Evolutionary conservation across 2,888 invertebrate genomes (phyloP).

Genomic region (Tachina grossa): DNA sequence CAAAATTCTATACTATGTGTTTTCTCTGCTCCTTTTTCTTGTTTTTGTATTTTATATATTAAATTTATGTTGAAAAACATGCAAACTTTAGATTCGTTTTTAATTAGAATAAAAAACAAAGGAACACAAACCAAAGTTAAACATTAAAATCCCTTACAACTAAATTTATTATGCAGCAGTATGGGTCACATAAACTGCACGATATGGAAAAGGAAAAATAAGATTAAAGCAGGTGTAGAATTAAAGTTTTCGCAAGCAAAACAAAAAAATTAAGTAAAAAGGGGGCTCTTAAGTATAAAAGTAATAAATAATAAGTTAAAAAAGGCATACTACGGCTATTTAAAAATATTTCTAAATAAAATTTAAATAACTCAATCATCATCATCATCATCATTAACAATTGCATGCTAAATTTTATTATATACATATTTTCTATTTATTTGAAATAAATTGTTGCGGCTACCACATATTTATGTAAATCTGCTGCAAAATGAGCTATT

Average conservation of each 20-base stretch:
- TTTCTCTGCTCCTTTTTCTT: background rate
- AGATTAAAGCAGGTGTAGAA: background rate
- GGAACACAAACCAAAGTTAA: background rate
- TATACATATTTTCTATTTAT: background rate
- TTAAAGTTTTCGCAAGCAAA: background rate
- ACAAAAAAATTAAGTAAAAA: background rate
- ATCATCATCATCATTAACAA: too few relatives aligned
- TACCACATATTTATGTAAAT: background rate
- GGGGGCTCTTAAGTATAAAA: background rate
- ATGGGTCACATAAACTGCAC: background rate
- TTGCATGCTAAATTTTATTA: background rate
- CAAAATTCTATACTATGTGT: slow-evolving; percentile 25
- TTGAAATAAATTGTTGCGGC: background rate
- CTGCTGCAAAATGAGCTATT: background rate
- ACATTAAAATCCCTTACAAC: slow-evolving; percentile 42
- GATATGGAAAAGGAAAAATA: background rate
- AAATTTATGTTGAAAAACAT: slow-evolving; percentile 53
- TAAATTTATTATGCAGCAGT: slow-evolving; percentile 28
- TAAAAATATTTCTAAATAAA: background rate
- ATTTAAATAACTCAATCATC: background rate
- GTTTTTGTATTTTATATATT: slow-evolving; percentile 10
- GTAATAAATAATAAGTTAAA: too few relatives aligned
- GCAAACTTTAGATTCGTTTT: slow-evolving; percentile 60
- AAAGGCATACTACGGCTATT: background rate
- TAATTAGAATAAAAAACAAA: slow-evolving; percentile 38